These are phyloP conservation scores for Drosophila sordidapex DNA, from an alignment of 2,888 invertebrate species.

Conservation along the genomic window DNA sequence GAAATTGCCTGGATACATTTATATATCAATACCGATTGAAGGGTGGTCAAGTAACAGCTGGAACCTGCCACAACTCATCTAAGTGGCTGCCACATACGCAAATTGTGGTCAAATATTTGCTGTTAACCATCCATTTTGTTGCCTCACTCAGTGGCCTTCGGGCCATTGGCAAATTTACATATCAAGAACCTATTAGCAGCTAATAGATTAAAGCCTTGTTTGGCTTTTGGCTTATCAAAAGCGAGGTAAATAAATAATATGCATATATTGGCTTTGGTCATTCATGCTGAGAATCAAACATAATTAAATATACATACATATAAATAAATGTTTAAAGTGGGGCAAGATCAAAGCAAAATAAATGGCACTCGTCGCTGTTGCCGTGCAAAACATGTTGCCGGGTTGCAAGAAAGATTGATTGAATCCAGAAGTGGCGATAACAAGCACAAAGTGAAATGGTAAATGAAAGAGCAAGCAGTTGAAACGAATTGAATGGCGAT, in stretches of 20 bases:
- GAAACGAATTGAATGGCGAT: conserved; percentile 1
- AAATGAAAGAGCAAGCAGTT: conserved; percentile 75
- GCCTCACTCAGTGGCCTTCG: conserved; percentile 49
- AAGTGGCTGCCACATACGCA: conserved; percentile 29
- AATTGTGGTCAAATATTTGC: conserved; percentile 65
- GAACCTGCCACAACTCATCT: conserved; percentile 5
- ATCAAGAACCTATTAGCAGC: conserved; percentile 74
- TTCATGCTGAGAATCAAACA: conserved; percentile 52
- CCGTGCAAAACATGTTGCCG: conserved; percentile 52
- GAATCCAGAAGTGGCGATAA: conserved; percentile 80
- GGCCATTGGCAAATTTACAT: conserved; percentile 66
- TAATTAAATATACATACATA: conserved; percentile 25
- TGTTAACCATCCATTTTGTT: conserved; percentile 36
- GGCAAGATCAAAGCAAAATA: conserved; percentile 19
- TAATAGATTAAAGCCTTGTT: conserved; percentile 77
- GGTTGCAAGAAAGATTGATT: conserved; percentile 74
- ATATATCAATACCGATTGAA: not conserved
- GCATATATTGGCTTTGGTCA: conserved; percentile 3
- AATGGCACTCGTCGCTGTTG: conserved; percentile 51
- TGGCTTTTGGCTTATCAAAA: conserved; percentile 39
- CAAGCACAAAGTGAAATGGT: conserved; percentile 74
- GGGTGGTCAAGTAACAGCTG: conserved; percentile 16
- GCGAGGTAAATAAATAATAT: conserved; percentile 8
- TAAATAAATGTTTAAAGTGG: not conserved
- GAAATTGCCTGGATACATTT: not conserved